Percentiles rank a stretch among this genome's conserved stretches.
These are phyloP conservation scores for Mystacornis crossleyi DNA, from an alignment of 2,113 vertebrate genomes.

Conservation along the genomic window DNA sequence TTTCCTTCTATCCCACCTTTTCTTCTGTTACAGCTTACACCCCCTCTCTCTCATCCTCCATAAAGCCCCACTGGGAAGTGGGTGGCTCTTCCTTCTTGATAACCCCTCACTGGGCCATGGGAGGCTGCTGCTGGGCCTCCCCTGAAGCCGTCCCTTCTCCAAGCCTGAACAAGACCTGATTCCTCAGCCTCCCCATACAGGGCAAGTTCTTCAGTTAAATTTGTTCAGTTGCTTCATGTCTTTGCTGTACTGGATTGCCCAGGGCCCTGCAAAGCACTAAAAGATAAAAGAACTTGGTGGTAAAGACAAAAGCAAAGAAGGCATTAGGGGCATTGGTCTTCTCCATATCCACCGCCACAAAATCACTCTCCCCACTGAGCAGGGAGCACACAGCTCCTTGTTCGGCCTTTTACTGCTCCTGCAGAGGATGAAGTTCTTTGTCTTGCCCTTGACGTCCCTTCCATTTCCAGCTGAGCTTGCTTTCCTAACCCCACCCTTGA, in stretches of 20 bases:
- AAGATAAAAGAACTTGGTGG: not conserved
- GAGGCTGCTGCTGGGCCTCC: not conserved
- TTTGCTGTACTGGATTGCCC: not conserved
- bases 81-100: not conserved
- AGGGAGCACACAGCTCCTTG: not conserved
- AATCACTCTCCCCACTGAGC: not conserved
- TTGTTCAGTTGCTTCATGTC: not conserved
- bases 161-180: not conserved
- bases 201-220: not conserved
- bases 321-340: not conserved
- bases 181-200: not conserved
- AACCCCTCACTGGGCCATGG: fast-evolving
- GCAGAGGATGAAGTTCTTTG: not conserved
- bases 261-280: not conserved
- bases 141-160: not conserved
- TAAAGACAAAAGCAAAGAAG: not conserved
- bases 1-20: not conserved
- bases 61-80: not conserved
- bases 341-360: not conserved
- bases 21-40: not conserved
- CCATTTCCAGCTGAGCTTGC: not conserved
- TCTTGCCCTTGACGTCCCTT: not conserved
- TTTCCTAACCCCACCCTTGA: not conserved
- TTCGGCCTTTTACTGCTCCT: not conserved
- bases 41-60: not conserved